phyloP scores from a whole-genome alignment of 92 coral and sea anemone species.

The Actinernus sp. region DNA sequence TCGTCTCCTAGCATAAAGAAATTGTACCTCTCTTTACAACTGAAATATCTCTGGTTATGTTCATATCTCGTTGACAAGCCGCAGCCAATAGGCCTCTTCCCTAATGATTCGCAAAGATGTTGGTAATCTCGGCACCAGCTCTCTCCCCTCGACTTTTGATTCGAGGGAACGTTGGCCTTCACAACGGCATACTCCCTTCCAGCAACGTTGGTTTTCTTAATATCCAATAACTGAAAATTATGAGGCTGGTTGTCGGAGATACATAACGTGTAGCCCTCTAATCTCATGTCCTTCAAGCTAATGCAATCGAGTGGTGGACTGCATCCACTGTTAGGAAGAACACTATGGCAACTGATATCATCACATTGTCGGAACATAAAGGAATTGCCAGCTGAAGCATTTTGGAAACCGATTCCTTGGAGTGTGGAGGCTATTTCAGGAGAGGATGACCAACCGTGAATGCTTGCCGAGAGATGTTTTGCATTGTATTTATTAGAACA shows the following conservation, averaged over 20 bases:
- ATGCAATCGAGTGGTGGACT: slow-evolving; percentile 38
- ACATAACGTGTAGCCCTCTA: slow-evolving; percentile 43
- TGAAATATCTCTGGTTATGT: too few species aligned
- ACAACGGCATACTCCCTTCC: slow-evolving; percentile 44
- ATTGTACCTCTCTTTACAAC: background rate
- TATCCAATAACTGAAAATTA: slow-evolving; percentile 28
- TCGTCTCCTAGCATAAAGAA: background rate
- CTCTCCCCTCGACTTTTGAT: slow-evolving; percentile 17
- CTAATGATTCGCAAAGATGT: slow-evolving; percentile 28
- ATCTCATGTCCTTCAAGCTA: slow-evolving; percentile 6
- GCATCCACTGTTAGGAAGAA: slow-evolving; percentile 17
- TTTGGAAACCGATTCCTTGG: slow-evolving; percentile 21
- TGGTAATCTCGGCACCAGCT: slow-evolving; percentile 70
- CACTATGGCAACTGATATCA: slow-evolving; percentile 5
- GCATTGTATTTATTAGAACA: background rate
- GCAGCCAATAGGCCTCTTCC: slow-evolving; percentile 25
- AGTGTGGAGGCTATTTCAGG: background rate
- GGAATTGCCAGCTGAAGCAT: slow-evolving; percentile 20
- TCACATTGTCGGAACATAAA: slow-evolving; percentile 45
- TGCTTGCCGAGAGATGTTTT: background rate
- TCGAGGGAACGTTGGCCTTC: slow-evolving; percentile 41
- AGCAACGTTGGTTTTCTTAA: slow-evolving; percentile 16
- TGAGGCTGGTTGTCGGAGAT: slow-evolving; percentile 1
- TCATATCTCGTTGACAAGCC: background rate
- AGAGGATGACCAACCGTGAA: slow-evolving; percentile 10